Conservation (phyloP, 2,888 invertebrate species). For the Crepidodera aurea region DNA sequence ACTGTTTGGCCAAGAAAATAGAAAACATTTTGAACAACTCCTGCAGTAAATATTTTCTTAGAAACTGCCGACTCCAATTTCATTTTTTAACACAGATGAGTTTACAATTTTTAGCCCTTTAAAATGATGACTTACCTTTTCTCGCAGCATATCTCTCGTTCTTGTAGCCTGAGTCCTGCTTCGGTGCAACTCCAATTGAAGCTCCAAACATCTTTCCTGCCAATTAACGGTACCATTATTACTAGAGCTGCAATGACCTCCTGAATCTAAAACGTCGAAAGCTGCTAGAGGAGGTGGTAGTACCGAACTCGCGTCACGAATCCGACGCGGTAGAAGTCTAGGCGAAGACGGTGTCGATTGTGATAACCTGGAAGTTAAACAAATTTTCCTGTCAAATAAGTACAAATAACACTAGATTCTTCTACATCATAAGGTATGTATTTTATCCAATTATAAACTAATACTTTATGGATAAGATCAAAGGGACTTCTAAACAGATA, state of each 20-base stretch:
- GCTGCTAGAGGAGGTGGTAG: conserved; percentile 48
- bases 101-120: too few species aligned
- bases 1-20: too few species aligned
- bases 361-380: conserved; percentile 54
- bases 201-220: conserved; percentile 87
- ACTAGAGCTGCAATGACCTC: conserved; percentile 46
- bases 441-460: too few species aligned
- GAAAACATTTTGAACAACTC: too few species aligned
- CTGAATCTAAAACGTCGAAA: conserved; percentile 58
- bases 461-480: too few species aligned
- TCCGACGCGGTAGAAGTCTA: conserved; percentile 74
- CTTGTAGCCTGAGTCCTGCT: conserved; percentile 87
- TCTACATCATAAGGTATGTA: too few species aligned
- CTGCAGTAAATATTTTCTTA: too few species aligned
- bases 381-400: too few species aligned
- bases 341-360: conserved; percentile 79
- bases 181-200: conserved; percentile 86
- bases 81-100: too few species aligned
- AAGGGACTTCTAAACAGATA: too few species aligned
- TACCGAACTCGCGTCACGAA: conserved; percentile 67
- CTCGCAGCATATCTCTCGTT: conserved; percentile 86
- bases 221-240: conserved; percentile 70
- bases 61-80: too few species aligned
- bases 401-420: too few species aligned
- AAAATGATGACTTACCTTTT: conserved; percentile 88